Conservation (phyloP, 2,888 invertebrate genomes). For the Melipona bicolor region DNA sequence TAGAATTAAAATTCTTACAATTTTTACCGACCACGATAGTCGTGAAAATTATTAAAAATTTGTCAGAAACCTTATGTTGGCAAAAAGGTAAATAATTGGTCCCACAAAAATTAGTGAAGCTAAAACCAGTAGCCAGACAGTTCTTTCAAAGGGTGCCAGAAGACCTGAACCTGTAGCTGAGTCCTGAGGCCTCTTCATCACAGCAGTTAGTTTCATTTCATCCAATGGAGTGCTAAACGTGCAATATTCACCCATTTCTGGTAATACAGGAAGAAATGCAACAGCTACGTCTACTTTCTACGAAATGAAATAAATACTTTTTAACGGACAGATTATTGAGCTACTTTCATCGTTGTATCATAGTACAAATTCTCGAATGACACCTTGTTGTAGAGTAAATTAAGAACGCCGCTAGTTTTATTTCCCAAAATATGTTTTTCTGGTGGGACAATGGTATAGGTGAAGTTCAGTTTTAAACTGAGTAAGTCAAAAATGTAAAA, state of each 20-base stretch:
- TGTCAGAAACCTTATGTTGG: conserved; percentile 85
- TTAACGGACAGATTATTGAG: background rate
- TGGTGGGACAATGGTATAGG: conserved; percentile 89
- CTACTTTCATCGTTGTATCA: background rate
- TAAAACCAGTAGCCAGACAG: conserved; percentile 91
- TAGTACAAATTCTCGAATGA: background rate
- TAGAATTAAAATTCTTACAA: background rate
- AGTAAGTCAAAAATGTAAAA: conserved; percentile 90
- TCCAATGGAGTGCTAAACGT: conserved; percentile 88
- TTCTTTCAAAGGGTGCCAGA: conserved; percentile 91
- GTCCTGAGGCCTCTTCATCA: conserved; percentile 92
- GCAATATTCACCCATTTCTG: conserved; percentile 85
- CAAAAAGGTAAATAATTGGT: conserved; percentile 90
- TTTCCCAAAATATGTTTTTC: conserved; percentile 87
- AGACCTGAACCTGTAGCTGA: conserved; percentile 94
- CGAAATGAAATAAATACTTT: background rate
- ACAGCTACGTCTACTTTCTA: conserved; percentile 92
- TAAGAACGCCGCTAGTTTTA: conserved; percentile 86
- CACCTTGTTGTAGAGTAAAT: conserved; percentile 87
- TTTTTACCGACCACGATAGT: background rate
- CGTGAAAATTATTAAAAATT: background rate
- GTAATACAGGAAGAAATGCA: conserved; percentile 90
- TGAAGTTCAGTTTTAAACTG: conserved; percentile 89
- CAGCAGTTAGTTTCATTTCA: conserved; percentile 91
- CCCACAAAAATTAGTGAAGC: conserved; percentile 90